phyloP scores from a whole-genome alignment of 2,888 invertebrate species.

The Diachrysia chrysitis region DNA sequence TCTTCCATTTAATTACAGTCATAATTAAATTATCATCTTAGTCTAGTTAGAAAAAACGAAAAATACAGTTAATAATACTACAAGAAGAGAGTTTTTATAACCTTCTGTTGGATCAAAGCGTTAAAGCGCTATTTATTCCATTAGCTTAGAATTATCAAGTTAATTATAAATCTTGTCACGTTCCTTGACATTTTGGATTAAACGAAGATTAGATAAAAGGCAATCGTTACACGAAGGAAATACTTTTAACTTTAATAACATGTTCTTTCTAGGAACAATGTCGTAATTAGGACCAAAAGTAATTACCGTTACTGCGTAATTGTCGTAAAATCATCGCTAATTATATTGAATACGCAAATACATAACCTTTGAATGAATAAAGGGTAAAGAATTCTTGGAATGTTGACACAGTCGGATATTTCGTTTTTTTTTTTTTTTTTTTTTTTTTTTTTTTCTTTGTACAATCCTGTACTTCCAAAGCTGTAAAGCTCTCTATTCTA shows the following conservation, averaged over 20 bases:
- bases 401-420: too few relatives aligned
- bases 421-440: too few relatives aligned
- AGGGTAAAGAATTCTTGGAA: not conserved
- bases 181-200: constrained; percentile 48
- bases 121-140: constrained; percentile 31
- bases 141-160: constrained; percentile 43
- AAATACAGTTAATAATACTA: too few relatives aligned
- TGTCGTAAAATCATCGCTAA: not conserved
- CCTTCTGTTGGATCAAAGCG: not conserved
- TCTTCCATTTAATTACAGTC: too few relatives aligned
- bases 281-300: constrained; percentile 11
- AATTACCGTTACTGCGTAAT: constrained; percentile 2
- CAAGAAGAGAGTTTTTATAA: not conserved
- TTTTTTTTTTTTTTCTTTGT: too few relatives aligned
- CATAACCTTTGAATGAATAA: not conserved
- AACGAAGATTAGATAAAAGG: constrained; percentile 41
- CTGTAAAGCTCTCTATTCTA: too few relatives aligned
- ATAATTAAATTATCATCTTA: too few relatives aligned
- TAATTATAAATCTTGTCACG: constrained; percentile 50
- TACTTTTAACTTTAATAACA: constrained; percentile 31
- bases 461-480: too few relatives aligned
- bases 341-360: not conserved
- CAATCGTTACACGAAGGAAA: constrained; percentile 35
- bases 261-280: constrained; percentile 14
- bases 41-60: too few relatives aligned